Percentiles rank a stretch among this genome's conserved stretches.
Conservation (phyloP, 2,797 vertebrate genomes). For the Triplophysa bombifrons region DNA sequence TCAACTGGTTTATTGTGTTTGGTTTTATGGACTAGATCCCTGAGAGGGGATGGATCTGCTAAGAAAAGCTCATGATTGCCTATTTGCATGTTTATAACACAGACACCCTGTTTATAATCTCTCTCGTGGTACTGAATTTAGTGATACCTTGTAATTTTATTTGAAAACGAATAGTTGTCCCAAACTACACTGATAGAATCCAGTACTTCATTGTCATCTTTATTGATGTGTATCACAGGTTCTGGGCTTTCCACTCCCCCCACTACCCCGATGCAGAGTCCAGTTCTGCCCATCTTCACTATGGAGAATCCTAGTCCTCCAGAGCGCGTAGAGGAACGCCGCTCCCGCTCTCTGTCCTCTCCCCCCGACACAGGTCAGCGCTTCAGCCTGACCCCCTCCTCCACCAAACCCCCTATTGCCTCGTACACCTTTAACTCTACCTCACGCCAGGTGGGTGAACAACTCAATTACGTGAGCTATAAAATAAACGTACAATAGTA, state of each 20-base stretch:
- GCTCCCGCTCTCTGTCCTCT: constrained; percentile 82
- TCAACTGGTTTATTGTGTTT: not conserved
- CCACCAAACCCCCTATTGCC: constrained; percentile 77
- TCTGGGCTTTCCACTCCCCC: constrained; percentile 90
- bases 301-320: constrained; percentile 86
- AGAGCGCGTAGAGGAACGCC: constrained; percentile 82
- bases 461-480: not conserved
- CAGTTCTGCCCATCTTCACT: constrained; percentile 85
- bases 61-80: not conserved
- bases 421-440: constrained; percentile 77
- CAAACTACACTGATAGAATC: not conserved
- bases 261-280: constrained; percentile 88
- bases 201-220: not conserved
- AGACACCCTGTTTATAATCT: not conserved
- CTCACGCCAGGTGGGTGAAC: constrained; percentile 86
- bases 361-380: constrained; percentile 87
- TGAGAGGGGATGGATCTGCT: not conserved
- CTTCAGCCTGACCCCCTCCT: constrained; percentile 75
- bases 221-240: constrained; percentile 70
- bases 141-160: not conserved
- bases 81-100: not conserved
- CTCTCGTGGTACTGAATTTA: not conserved
- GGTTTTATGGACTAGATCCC: not conserved
- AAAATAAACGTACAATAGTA: not conserved
- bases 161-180: not conserved